phyloP scores from a whole-genome alignment of 2,888 invertebrate genomes.

The Stenodera caucasica region DNA sequence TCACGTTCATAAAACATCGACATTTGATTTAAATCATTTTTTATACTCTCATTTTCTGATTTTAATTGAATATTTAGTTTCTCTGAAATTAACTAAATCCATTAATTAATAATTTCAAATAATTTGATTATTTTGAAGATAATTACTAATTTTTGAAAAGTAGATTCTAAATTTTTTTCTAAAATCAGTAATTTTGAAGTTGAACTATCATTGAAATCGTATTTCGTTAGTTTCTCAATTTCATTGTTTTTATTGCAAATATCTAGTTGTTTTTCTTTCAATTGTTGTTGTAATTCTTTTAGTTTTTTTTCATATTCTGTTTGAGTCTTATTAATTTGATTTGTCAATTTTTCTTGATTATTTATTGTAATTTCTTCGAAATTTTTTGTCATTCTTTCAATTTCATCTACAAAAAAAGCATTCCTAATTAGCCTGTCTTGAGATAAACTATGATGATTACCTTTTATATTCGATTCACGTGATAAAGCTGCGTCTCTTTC shows the following conservation, averaged over 20 bases:
- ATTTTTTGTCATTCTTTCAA: slow-evolving; percentile 58
- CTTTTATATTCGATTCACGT: slow-evolving; percentile 55
- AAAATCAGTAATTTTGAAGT: slow-evolving; percentile 55
- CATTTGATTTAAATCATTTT: slow-evolving; percentile 62
- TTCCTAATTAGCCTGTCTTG: background rate
- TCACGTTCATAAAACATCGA: slow-evolving; percentile 61
- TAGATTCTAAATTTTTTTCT: slow-evolving; percentile 61
- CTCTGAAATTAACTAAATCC: slow-evolving; percentile 59
- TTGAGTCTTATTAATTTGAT: slow-evolving; percentile 62
- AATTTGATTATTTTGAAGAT: background rate
- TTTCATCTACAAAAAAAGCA: slow-evolving; percentile 56
- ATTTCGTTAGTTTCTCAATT: slow-evolving; percentile 55
- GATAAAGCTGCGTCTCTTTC: slow-evolving; percentile 61
- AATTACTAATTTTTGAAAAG: slow-evolving; percentile 63
- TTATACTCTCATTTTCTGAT: slow-evolving; percentile 63
- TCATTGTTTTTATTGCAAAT: slow-evolving; percentile 52
- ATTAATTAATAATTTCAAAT: background rate
- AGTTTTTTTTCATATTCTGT: slow-evolving; percentile 63
- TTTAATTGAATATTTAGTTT: slow-evolving; percentile 61
- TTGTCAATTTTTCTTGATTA: slow-evolving; percentile 60
- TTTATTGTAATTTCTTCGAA: slow-evolving; percentile 61
- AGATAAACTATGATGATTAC: slow-evolving; percentile 32
- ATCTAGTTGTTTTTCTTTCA: slow-evolving; percentile 62
- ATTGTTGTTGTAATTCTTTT: slow-evolving; percentile 60
- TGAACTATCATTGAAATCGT: slow-evolving; percentile 45